phyloP scores from a whole-genome alignment of 2,797 vertebrate genomes.

The Anguilla obscura region DNA sequence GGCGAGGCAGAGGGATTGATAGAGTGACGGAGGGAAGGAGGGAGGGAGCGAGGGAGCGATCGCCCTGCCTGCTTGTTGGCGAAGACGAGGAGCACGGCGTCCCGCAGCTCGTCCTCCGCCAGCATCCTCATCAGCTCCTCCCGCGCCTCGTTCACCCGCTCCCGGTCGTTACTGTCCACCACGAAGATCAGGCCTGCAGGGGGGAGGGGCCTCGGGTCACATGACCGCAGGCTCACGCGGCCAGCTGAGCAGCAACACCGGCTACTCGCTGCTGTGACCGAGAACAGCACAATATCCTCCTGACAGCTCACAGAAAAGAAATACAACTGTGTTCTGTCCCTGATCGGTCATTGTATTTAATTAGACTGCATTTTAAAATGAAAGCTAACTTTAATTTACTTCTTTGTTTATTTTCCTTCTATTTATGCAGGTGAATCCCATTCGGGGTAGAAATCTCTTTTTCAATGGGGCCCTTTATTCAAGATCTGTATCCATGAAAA shows the following conservation, averaged over 20 bases:
- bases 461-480: too few species aligned
- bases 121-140: conserved; percentile 98
- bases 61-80: conserved; percentile 90
- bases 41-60: background rate
- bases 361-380: background rate
- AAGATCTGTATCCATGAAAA: too few species aligned
- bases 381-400: too few species aligned
- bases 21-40: background rate
- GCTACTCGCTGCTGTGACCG: background rate
- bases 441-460: too few species aligned
- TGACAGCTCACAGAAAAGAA: background rate
- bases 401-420: too few species aligned
- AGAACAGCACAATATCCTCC: background rate
- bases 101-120: conserved; percentile 91
- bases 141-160: conserved; percentile 91
- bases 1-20: background rate
- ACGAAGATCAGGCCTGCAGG: conserved; percentile 91
- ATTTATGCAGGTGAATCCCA: too few species aligned
- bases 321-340: background rate
- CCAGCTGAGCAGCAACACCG: background rate
- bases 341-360: background rate
- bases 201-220: background rate
- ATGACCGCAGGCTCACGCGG: background rate
- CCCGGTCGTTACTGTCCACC: conserved; percentile 95
- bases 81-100: conserved; percentile 93